phyloP scores from a whole-genome alignment of 2,888 invertebrate species.

The Chirona hameri region DNA sequence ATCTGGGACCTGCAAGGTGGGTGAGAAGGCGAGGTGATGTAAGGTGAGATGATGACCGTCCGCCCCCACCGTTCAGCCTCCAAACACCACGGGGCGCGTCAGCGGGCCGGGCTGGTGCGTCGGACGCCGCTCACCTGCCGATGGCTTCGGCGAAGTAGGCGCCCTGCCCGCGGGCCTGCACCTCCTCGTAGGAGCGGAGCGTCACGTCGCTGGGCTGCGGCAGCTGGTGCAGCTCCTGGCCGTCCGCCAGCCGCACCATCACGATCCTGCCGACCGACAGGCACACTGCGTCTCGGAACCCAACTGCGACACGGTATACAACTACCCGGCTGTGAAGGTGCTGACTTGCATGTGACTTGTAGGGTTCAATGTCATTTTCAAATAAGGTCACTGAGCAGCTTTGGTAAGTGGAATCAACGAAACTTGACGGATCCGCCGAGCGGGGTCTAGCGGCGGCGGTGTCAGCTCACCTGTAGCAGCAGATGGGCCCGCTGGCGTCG shows the following conservation, averaged over 20 bases:
- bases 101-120: no score
- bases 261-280: conserved; percentile 59
- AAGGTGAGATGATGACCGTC: neutral
- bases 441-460: no score
- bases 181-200: conserved; percentile 68
- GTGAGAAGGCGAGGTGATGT: no score
- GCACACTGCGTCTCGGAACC: neutral
- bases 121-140: conserved; percentile 56
- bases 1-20: no score
- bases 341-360: no score
- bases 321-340: no score
- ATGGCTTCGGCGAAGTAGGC: conserved; percentile 84
- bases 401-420: no score
- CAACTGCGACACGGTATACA: neutral
- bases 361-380: no score
- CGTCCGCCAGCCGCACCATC: conserved; percentile 64
- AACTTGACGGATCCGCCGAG: no score
- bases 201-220: conserved; percentile 65
- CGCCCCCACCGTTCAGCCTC: neutral
- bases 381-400: no score
- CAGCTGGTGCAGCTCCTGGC: conserved; percentile 61
- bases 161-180: conserved; percentile 63
- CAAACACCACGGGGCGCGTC: neutral
- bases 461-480: no score
- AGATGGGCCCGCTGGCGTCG: no score